Evolutionary conservation across 2,888 invertebrate genomes (phyloP).

Genomic region (Eubasilissa splendida): DNA sequence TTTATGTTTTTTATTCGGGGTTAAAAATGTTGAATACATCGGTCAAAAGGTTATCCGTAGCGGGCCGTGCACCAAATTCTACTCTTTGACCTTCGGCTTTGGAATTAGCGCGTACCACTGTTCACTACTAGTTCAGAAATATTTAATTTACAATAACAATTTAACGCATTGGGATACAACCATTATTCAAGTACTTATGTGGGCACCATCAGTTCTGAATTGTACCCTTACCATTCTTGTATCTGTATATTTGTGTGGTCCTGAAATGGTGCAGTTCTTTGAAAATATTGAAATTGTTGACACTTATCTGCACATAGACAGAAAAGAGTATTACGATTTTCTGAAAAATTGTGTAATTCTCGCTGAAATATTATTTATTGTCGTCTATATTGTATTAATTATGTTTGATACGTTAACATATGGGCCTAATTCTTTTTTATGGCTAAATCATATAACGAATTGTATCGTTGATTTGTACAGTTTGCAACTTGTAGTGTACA

Average conservation of each 20-base stretch:
- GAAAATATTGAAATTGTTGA: slow-evolving; percentile 19
- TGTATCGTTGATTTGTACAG: neutral
- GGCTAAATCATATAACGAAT: neutral
- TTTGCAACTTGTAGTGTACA: neutral
- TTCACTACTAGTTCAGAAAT: neutral
- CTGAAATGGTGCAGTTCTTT: neutral
- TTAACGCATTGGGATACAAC: neutral
- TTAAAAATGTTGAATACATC: neutral
- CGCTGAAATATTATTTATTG: neutral
- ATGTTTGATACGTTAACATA: neutral
- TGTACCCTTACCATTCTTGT: neutral
- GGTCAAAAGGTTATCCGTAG: neutral
- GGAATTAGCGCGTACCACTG: neutral
- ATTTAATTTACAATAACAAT: neutral
- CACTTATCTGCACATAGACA: neutral
- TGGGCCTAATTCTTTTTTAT: neutral
- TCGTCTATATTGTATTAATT: neutral
- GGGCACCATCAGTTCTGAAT: neutral
- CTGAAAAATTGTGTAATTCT: neutral
- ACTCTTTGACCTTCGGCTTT: neutral
- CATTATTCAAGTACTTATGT: neutral
- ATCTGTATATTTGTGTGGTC: neutral
- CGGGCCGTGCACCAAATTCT: neutral
- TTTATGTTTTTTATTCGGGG: slow-evolving; percentile 4
- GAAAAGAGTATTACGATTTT: neutral